Evolutionary conservation across 2,113 vertebrate species (phyloP).

Genomic region (Python bivittatus): DNA sequence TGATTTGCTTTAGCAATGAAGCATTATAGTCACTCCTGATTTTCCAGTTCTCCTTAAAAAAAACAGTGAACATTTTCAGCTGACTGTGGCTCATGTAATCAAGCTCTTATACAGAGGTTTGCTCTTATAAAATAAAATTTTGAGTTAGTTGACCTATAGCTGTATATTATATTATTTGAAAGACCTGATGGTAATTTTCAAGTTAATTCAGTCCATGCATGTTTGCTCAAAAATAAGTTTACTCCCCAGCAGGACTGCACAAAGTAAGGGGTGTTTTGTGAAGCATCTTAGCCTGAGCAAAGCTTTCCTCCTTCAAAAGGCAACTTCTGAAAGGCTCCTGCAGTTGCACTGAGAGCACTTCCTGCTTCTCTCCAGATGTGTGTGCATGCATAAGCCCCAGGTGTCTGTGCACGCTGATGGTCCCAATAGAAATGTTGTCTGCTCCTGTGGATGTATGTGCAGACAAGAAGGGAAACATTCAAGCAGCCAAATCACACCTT

Average conservation of each 20-base stretch:
- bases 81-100: constrained; percentile 32
- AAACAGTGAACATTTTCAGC: background rate
- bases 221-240: background rate
- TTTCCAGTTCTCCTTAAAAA: background rate
- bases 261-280: background rate
- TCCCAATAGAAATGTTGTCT: background rate
- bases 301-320: background rate
- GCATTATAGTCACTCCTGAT: background rate
- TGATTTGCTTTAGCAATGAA: constrained; percentile 26
- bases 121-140: background rate
- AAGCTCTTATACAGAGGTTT: constrained; percentile 27
- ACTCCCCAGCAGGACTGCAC: background rate
- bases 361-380: background rate
- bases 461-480: background rate
- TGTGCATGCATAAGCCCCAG: background rate
- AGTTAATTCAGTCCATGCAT: background rate
- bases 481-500: background rate
- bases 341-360: background rate
- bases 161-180: constrained; percentile 18
- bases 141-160: background rate
- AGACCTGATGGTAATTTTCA: constrained; percentile 13
- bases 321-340: background rate
- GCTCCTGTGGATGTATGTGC: background rate
- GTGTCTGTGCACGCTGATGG: background rate
- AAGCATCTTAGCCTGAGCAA: background rate